Evolutionary conservation across 1,140 invertebrate species (phyloP), one percentile per base, ranked within the genome.

Genomic region (Drosophila asahinai): DNA sequence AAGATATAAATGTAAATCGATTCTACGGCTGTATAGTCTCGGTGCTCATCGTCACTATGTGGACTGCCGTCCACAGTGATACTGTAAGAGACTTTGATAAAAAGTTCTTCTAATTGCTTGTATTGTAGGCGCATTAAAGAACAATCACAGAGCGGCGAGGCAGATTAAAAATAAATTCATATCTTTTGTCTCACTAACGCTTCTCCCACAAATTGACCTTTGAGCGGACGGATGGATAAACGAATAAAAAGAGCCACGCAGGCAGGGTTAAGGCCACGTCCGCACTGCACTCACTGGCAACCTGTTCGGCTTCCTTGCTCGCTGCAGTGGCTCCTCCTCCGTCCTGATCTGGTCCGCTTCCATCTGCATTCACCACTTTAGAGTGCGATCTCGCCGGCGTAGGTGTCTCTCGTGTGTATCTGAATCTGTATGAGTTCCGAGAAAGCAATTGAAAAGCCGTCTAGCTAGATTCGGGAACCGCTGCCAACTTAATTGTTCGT

Each of bases 201-300:
- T 38, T 55, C 33, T 40, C 52, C 33, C 36, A 60, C 43, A 25
- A 36, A 9, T 60, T 47, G 58, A 57, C 54, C 36, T 40, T 57
- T 57, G 54, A 40, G 36, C 36, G 54, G 19, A 57, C 14, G 1
- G 36, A 57, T 57, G 36, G 54, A 57, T 25, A 40, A 40, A 14
- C 19, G 54, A 36, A 22, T 57, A 57, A 33, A 61, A 19, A 22
- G 11, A 25, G 5, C 30, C 55, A 65, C 55, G 51, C 62, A 67
- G 8, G 27, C 54, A 72, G 64, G 49, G 40, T 48, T 67, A 54
- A 54, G 54, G 47, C 54, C 70, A 73, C 71, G 70, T 43, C 42
- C 33, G n/a, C 71, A 73, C 71, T 73, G n/a, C 71, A 73, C 71
- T 73, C 40, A 73, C 71, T 73, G 49, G 71, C 71, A 73, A 73